A percentile compares a stretch with the other conserved stretches of the same genome.
Conservation (phyloP, 1,140 invertebrate genomes). For the Venturia canescens region DNA sequence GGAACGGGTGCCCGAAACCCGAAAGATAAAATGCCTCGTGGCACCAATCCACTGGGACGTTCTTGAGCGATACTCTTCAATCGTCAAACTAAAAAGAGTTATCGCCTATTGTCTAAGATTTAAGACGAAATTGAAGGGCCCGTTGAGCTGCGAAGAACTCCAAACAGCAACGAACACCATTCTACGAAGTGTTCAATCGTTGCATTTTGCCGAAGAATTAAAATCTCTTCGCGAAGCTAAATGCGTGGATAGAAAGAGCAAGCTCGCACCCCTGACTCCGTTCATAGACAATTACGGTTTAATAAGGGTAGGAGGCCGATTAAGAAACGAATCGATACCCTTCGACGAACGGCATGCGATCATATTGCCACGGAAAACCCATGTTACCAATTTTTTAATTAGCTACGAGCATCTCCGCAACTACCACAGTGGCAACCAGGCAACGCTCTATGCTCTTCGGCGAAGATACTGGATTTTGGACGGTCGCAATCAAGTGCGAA, state of each 20-base stretch:
- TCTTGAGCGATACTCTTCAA: constrained; percentile 45
- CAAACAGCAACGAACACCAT: constrained; percentile 12
- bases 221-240: constrained; percentile 26
- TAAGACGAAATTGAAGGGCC: constrained; percentile 1
- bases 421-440: no score
- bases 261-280: constrained; percentile 58
- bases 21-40: no score
- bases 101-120: constrained; percentile 52
- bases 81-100: constrained; percentile 43
- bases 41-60: no score
- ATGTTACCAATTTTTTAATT: constrained; percentile 61
- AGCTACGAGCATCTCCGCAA: no score
- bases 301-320: constrained; percentile 70
- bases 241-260: constrained; percentile 43
- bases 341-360: constrained; percentile 70
- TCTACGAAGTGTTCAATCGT: constrained; percentile 32
- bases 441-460: constrained; percentile 58
- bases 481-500: constrained; percentile 55
- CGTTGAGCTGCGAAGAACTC: constrained; percentile 32
- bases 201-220: constrained; percentile 41
- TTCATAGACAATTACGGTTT: constrained; percentile 67
- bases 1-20: no score
- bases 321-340: constrained; percentile 60
- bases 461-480: constrained; percentile 62
- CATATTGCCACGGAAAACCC: constrained; percentile 64